A percentile compares a stretch with the other conserved stretches of the same genome.
Conservation (phyloP, 1,140 invertebrate species). For the Calliopsis andreniformis region DNA sequence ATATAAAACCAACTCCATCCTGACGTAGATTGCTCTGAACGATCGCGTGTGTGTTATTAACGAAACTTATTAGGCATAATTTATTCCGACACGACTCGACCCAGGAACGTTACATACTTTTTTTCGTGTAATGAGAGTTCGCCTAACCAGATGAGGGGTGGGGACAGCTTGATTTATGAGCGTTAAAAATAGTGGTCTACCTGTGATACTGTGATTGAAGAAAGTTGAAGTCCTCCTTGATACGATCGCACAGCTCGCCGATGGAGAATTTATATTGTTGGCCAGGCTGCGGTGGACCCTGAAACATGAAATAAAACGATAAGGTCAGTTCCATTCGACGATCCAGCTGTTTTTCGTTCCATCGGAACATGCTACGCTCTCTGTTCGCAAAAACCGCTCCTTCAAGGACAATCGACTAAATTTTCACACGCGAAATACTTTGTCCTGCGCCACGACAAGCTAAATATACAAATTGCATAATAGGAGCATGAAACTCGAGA, state of each 20-base stretch:
- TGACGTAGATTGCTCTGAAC: background rate
- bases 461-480: background rate
- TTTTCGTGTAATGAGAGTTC: background rate
- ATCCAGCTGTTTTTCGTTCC: background rate
- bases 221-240: conserved; percentile 94
- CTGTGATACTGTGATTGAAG: conserved; percentile 93
- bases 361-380: background rate
- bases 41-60: background rate
- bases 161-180: conserved; percentile 19
- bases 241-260: conserved; percentile 94
- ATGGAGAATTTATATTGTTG: conserved; percentile 96
- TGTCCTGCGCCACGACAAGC: background rate
- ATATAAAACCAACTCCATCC: too few species aligned
- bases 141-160: background rate
- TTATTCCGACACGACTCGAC: background rate
- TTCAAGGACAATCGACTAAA: conserved; percentile 1
- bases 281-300: conserved; percentile 92
- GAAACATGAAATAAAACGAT: conserved; percentile 78
- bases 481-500: background rate
- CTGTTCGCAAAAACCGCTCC: background rate
- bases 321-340: conserved; percentile 8
- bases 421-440: conserved; percentile 13
- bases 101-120: background rate
- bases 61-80: conserved; percentile 15
- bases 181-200: conserved; percentile 81